Conservation (phyloP, 2,888 invertebrate species). For the Drosophila atroscutellata region DNA sequence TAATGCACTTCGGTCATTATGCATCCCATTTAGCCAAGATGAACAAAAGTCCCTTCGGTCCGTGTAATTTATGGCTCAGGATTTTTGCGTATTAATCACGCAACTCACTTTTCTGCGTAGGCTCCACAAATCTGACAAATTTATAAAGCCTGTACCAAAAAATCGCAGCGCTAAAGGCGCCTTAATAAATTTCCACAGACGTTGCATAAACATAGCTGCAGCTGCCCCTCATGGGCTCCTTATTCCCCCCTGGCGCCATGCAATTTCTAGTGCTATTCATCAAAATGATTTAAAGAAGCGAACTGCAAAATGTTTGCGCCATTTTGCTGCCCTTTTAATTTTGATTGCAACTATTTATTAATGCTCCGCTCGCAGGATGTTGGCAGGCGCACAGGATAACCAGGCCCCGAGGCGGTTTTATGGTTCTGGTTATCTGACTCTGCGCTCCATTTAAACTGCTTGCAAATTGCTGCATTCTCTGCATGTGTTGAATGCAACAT, state of each 20-base stretch:
- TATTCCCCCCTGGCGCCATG: neutral
- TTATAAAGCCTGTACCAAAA: constrained; percentile 38
- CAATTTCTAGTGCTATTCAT: constrained; percentile 45
- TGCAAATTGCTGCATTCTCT: constrained; percentile 41
- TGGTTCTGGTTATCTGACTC: constrained; percentile 10
- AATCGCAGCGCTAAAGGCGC: constrained; percentile 44
- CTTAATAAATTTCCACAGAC: constrained; percentile 64
- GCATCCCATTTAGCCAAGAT: constrained; percentile 65
- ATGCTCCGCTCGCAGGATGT: constrained; percentile 53
- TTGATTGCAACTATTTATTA: constrained; percentile 77
- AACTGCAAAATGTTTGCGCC: constrained; percentile 64
- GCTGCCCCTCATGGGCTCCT: neutral
- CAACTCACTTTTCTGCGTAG: constrained; percentile 15
- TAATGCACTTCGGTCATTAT: constrained; percentile 56
- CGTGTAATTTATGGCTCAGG: constrained; percentile 55
- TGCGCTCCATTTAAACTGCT: constrained; percentile 66
- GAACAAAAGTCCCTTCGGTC: constrained; percentile 18
- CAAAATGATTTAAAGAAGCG: constrained; percentile 66
- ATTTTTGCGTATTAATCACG: constrained; percentile 65
- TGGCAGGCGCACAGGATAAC: constrained; percentile 38
- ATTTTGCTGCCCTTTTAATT: constrained; percentile 71
- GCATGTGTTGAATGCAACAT: constrained; percentile 43
- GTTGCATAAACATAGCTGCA: constrained; percentile 16
- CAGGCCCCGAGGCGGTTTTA: constrained; percentile 14
- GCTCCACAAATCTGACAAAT: constrained; percentile 32